These are phyloP conservation scores for Ridgeia piscesae DNA, from an alignment of 1,140 invertebrate species.

Conservation along the genomic window DNA sequence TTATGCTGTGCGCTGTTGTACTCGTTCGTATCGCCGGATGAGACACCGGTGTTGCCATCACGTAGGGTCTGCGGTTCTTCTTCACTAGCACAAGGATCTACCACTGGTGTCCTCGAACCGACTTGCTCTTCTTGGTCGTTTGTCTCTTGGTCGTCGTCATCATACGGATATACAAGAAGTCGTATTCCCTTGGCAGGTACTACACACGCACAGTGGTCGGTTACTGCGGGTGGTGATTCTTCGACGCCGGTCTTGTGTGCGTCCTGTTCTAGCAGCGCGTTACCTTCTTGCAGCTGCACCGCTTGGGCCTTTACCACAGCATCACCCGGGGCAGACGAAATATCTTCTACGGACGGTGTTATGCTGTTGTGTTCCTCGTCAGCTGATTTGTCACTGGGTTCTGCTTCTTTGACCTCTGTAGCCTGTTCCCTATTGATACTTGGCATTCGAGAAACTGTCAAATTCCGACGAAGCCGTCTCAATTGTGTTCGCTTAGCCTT, in stretches of 20 bases:
- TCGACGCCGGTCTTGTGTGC: neutral
- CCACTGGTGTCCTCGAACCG: neutral
- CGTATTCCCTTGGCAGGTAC: neutral
- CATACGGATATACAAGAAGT: neutral
- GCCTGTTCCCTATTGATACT: neutral
- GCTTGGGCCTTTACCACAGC: neutral
- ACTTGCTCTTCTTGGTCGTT: neutral
- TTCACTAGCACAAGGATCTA: neutral
- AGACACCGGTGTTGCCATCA: neutral
- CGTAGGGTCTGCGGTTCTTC: neutral
- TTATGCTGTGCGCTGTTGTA: neutral
- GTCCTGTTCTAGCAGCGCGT: neutral
- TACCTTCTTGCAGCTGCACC: neutral
- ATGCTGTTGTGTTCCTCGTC: neutral
- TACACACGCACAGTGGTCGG: neutral
- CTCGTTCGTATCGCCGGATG: neutral
- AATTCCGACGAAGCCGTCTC: neutral
- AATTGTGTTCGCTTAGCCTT: neutral
- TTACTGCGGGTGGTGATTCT: neutral
- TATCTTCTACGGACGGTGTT: neutral
- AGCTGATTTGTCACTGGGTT: neutral
- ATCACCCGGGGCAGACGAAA: neutral
- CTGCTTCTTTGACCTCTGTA: neutral
- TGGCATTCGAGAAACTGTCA: neutral
- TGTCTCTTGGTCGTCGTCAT: neutral